Evolutionary conservation across 2,888 invertebrate genomes (phyloP).

Genomic region (Thyatira batis): DNA sequence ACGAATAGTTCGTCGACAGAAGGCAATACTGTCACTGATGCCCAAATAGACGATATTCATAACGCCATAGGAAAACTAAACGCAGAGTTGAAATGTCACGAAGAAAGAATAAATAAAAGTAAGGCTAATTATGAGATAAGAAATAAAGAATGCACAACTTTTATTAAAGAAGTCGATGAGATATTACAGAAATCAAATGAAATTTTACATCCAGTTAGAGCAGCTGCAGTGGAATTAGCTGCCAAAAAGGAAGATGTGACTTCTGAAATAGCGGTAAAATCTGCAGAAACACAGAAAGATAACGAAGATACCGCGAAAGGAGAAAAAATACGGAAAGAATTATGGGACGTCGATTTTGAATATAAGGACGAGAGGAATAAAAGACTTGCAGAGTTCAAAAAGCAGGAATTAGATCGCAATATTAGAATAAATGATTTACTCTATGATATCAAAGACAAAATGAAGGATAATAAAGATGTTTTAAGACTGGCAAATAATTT

Average conservation of each 20-base stretch:
- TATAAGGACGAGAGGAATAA: slow-evolving; percentile 40
- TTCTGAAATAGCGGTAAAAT: slow-evolving; percentile 8
- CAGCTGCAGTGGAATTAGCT: slow-evolving; percentile 16
- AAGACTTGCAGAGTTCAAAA: slow-evolving; percentile 41
- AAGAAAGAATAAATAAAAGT: slow-evolving; percentile 64
- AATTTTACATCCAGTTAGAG: slow-evolving; percentile 58
- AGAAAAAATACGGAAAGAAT: slow-evolving; percentile 48
- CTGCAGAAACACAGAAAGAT: slow-evolving; percentile 12
- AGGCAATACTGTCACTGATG: slow-evolving; percentile 39
- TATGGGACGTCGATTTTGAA: slow-evolving; percentile 54
- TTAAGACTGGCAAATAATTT: slow-evolving; percentile 64
- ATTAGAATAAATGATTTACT: slow-evolving; percentile 63
- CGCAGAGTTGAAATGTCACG: slow-evolving; percentile 61
- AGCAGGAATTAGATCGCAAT: slow-evolving; percentile 53
- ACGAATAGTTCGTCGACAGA: slow-evolving; percentile 7
- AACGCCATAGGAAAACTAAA: slow-evolving; percentile 64
- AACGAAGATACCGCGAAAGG: slow-evolving; percentile 7
- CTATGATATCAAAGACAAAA: slow-evolving; percentile 68
- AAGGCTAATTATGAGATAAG: slow-evolving; percentile 59
- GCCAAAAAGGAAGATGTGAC: slow-evolving; percentile 11
- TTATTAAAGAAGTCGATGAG: slow-evolving; percentile 70
- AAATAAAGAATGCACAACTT: slow-evolving; percentile 64
- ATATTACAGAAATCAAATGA: slow-evolving; percentile 62
- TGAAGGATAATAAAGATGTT: slow-evolving; percentile 74
- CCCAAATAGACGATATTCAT: slow-evolving; percentile 67